Percentiles rank a stretch among this genome's conserved stretches.
phyloP scores from a whole-genome alignment of 2,888 invertebrate species.

The Rhamphomyia laevipes region DNA sequence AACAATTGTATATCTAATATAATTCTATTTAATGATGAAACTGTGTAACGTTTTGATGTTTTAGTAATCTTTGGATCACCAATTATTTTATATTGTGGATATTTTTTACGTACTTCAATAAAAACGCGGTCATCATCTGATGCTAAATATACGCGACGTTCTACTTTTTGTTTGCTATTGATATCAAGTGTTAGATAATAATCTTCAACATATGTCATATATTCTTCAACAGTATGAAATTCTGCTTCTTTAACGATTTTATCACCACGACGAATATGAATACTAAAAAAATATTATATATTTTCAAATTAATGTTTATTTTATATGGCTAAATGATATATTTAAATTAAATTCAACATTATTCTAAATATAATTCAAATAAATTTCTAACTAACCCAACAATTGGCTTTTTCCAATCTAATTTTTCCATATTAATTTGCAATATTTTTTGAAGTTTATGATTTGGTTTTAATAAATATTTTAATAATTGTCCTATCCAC shows the following conservation, averaged over 20 bases:
- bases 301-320: too few relatives aligned
- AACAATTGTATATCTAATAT: conserved; percentile 88
- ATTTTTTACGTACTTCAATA: conserved; percentile 55
- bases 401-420: conserved; percentile 73
- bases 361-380: too few relatives aligned
- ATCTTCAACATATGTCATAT: conserved; percentile 86
- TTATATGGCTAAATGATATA: too few relatives aligned
- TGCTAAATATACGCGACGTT: conserved; percentile 76
- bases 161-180: conserved; percentile 42
- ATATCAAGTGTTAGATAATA: conserved; percentile 69
- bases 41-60: conserved; percentile 82
- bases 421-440: conserved; percentile 62
- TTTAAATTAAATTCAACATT: too few relatives aligned
- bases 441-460: conserved; percentile 59
- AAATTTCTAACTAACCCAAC: too few relatives aligned
- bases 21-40: conserved; percentile 81
- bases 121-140: conserved; percentile 83
- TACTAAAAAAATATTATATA: conserved; percentile 52
- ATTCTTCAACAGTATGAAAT: conserved; percentile 88
- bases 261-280: conserved; percentile 72
- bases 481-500: conserved; percentile 96
- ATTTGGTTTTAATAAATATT: conserved; percentile 78
- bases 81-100: too few relatives aligned
- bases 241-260: conserved; percentile 97
- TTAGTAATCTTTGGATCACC: conserved; percentile 85